Base-by-base conservation (phyloP, 1,140 invertebrate species). In the Euwallacea similis region DNA sequence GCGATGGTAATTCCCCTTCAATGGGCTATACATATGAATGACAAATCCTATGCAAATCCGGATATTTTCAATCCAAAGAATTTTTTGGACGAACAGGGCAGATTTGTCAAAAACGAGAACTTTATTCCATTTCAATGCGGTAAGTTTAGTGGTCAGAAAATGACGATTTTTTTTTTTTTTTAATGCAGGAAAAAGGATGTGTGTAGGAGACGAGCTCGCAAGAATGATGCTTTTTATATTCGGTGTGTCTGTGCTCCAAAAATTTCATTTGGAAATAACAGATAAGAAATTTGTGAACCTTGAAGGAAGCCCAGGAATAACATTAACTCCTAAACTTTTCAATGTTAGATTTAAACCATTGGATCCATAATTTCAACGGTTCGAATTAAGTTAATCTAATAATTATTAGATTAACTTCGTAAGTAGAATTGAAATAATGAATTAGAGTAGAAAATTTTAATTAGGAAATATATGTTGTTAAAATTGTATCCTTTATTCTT, bases 111-210 rank as follows among this genome's bases (percentile, higher is more conserved):
- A 66, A 87, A 87, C 0, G 86, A 88, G 15, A 85, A 88, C 43
- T 94, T 95, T 77, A 87, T 95, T 62, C 94, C 94, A 10, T 96
- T 95, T 77, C 93, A 94, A 84, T 88, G 84, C 71, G 93, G 92
- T 88, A 76, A 80, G 79, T 33, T 56, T 56, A 15, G 10, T 16
- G 16, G 16, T 56, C 2, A 56, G 10, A 56, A 56, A 54, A 55
- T 11, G 16, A n/a, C 9, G 7, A 69, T 42, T 0, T 8, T 46
- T 46, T 46, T 46, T 58, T 50, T 46, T 72, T 46, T 7, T 46
- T 46, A 46, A 73, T 74, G 82, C 83, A 94, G 93, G 93, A 50
- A 93, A 94, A 79, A 85, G 93, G 43, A 89, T 92, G 83, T 97
- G 94, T 81, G 86, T 93, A 0, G 94, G 94, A 6, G 93, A 96